phyloP scores from a whole-genome alignment of 2,797 vertebrate genomes.

The Gymnodraco acuticeps region DNA sequence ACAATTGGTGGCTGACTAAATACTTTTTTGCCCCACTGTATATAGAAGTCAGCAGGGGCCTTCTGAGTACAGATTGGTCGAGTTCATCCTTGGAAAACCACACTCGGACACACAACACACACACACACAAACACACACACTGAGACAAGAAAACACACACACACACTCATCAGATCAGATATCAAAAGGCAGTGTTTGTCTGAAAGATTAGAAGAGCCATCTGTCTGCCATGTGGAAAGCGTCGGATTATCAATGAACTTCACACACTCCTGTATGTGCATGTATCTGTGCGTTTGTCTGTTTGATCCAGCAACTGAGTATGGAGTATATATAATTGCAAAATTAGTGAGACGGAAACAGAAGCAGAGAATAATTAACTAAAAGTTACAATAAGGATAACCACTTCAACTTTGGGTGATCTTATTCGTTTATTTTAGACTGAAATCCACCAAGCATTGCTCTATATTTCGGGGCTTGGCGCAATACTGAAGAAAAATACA shows the following conservation, averaged over 20 bases:
- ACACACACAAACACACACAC: neutral
- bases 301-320: slow-evolving; percentile 43
- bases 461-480: neutral
- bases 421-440: slow-evolving; percentile 5
- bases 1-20: too few relatives aligned
- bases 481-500: neutral
- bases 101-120: slow-evolving; percentile 12
- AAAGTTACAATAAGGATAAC: slow-evolving; percentile 2
- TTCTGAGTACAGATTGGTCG: slow-evolving; percentile 57
- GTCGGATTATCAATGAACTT: slow-evolving; percentile 74
- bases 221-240: slow-evolving; percentile 75
- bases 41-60: slow-evolving; percentile 27
- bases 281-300: slow-evolving; percentile 39
- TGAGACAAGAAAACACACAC: slow-evolving; percentile 9
- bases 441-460: neutral
- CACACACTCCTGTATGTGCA: slow-evolving; percentile 54
- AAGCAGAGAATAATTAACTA: slow-evolving; percentile 12
- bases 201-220: slow-evolving; percentile 81
- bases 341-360: slow-evolving; percentile 20
- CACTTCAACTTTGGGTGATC: neutral
- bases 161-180: slow-evolving; percentile 70
- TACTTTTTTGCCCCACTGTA: too few relatives aligned
- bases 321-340: slow-evolving; percentile 23
- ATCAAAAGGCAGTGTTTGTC: slow-evolving; percentile 77
- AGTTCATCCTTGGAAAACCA: slow-evolving; percentile 47